These are phyloP conservation scores for Parelbella ahira DNA, from an alignment of 2,888 invertebrate species.

Conservation along the genomic window DNA sequence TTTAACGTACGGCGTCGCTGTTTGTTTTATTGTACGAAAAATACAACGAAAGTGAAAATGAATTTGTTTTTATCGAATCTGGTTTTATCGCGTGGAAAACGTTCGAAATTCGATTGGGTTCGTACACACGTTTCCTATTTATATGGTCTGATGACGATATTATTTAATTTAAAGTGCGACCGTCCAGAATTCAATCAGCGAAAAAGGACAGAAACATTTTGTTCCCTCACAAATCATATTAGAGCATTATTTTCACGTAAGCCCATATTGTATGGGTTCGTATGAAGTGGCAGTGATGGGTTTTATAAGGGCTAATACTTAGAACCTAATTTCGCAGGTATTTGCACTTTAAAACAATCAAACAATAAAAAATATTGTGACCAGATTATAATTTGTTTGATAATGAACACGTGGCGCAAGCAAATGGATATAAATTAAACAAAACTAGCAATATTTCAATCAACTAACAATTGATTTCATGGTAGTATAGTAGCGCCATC, in stretches of 20 bases:
- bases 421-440: no score
- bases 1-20: conserved; percentile 30
- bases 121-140: conserved; percentile 17
- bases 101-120: conserved; percentile 23
- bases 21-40: conserved; percentile 33
- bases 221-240: no score
- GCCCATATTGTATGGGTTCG: not conserved
- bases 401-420: no score
- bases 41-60: conserved; percentile 24
- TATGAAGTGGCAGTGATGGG: no score
- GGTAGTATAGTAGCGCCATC: no score
- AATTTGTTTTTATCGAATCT: conserved; percentile 22
- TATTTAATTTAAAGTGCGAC: conserved; percentile 23
- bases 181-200: conserved; percentile 17
- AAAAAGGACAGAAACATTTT: conserved; percentile 15
- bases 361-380: no score
- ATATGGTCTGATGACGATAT: conserved; percentile 19
- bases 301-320: no score
- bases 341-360: no score
- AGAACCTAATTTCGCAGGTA: no score
- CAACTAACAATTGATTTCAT: no score
- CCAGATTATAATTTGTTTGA: no score
- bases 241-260: not conserved
- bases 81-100: conserved; percentile 16
- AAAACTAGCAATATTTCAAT: no score